Conservation (phyloP, 2,888 invertebrate species). For the Cordilura impudica region DNA sequence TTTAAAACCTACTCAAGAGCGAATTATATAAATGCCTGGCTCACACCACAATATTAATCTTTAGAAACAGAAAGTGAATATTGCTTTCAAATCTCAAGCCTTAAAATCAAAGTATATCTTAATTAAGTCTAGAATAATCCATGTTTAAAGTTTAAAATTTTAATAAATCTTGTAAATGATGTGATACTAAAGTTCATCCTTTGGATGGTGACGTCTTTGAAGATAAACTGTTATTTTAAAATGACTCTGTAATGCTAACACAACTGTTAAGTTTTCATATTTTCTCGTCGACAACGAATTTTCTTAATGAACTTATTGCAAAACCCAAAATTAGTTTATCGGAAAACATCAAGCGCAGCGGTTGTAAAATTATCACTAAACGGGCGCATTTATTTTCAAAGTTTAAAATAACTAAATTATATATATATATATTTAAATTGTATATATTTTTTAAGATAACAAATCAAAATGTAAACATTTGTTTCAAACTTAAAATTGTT, state of each 20-base stretch:
- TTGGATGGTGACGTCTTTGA: too few species aligned
- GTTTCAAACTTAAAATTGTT: not conserved
- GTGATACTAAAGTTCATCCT: too few species aligned
- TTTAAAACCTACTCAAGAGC: too few species aligned
- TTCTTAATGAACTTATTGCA: slow-evolving; percentile 37
- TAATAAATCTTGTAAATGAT: too few species aligned
- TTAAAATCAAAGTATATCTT: too few species aligned
- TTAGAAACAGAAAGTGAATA: too few species aligned
- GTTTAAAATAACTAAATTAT: not conserved
- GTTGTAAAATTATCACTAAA: slow-evolving; percentile 38
- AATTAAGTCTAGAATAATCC: too few species aligned
- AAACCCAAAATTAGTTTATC: slow-evolving; percentile 53
- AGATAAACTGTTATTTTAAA: not conserved
- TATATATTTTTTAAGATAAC: not conserved
- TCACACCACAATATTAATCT: too few species aligned
- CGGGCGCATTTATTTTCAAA: slow-evolving; percentile 15
- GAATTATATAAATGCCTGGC: too few species aligned
- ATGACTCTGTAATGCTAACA: slow-evolving; percentile 8
- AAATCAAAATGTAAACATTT: slow-evolving; percentile 30
- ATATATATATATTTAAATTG: not conserved
- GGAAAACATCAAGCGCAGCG: slow-evolving; percentile 54
- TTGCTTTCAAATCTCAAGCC: too few species aligned
- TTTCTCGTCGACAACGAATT: not conserved
- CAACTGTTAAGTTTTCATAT: slow-evolving; percentile 13
- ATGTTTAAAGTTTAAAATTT: too few species aligned